Evolutionary conservation across 2,113 vertebrate genomes (phyloP), one percentile per base, ranked within the genome.

Genomic region (Cyprinodon tularosa): DNA sequence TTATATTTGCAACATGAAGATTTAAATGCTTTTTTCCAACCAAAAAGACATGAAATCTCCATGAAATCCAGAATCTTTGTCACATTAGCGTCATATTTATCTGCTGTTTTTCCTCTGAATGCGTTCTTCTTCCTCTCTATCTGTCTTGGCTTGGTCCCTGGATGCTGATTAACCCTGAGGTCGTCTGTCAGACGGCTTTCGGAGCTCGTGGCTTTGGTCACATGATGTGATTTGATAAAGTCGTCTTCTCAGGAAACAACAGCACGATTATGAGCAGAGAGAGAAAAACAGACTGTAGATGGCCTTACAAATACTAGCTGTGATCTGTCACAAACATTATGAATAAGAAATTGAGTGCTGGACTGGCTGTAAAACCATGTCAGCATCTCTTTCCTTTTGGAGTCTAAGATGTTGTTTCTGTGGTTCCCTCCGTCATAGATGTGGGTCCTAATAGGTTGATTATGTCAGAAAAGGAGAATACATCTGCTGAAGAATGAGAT

Each of bases 221-320:
- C 75, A 68, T 90, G 90, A 85, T 62, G 75, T 83, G 80, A 90
- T 92, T 85, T 89, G 76, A 91, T 87, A 86, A 87, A 79, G 63
- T 39, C 50, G 40, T 39, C 81, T 38, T 66, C 63, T 74, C 72
- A 86, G 87, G 86, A 86, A 84, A 80, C 73, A 84, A 78, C 39
- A 50, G 38, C 42, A 45, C 13, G 0, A 57, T 57, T 62, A 65
- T 71, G 66, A 78, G 38, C 62, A 77, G 75, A 45, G 8, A 47
- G 67, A 81, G 74, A 66, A 64, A 74, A 78, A 81, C 78, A 17
- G 50, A 17, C 38, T 67, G 0, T 66, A 74, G n/a, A 77, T 47
- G 72, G 59, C 68, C 66, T 64, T 66, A 39, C 15, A 39, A 5
- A 17, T 65, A 47, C 69, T 44, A 74, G 36, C 83, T 66, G 59